phyloP scores from a whole-genome alignment of 92 coral and sea anemone species.

The Epizoanthus stellaris region DNA sequence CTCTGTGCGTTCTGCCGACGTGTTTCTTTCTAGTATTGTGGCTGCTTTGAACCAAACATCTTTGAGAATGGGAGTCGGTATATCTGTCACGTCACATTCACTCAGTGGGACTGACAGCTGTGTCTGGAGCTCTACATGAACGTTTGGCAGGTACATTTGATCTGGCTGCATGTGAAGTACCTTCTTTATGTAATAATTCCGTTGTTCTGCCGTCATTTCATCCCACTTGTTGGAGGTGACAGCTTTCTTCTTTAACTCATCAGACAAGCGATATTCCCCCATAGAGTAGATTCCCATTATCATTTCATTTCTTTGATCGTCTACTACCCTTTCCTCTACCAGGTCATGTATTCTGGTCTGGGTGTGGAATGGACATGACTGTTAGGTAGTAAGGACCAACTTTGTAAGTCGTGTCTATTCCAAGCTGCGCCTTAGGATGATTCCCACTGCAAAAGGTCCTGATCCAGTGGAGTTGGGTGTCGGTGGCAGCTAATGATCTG shows the following conservation, averaged over 20 bases:
- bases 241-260: neutral
- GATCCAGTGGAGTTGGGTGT: constrained; percentile 53
- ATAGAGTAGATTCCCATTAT: neutral
- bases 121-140: neutral
- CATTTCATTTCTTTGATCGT: neutral
- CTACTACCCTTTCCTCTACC: neutral
- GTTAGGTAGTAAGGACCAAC: no score
- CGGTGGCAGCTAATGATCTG: constrained; percentile 48
- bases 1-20: no score
- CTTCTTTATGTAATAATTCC: neutral
- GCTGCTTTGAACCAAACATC: constrained; percentile 23
- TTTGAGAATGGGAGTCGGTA: constrained; percentile 13
- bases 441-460: constrained; percentile 51
- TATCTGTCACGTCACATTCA: constrained; percentile 30
- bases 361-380: no score
- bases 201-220: neutral
- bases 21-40: constrained; percentile 14
- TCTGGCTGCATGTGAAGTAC: neutral
- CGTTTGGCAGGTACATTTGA: neutral
- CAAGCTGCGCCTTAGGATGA: constrained; percentile 30
- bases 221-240: neutral
- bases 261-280: neutral
- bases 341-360: constrained; percentile 2
- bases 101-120: constrained; percentile 22
- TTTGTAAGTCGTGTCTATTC: constrained; percentile 9